Evolutionary conservation across 2,888 invertebrate genomes (phyloP).

Genomic region (Synergus laeviventris): DNA sequence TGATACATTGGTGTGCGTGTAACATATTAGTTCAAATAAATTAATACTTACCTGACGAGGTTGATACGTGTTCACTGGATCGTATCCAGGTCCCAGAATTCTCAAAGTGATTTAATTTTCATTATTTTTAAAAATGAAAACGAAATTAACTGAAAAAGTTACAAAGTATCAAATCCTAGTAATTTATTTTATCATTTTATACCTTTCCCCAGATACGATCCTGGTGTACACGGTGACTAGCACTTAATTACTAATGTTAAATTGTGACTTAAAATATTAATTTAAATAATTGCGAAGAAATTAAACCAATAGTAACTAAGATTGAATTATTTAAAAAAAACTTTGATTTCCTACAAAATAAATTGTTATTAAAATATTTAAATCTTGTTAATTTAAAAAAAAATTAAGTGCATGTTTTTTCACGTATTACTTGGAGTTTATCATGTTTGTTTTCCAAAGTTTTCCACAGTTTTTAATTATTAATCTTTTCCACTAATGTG

Average conservation of each 20-base stretch:
- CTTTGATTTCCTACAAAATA: slow-evolving; percentile 13
- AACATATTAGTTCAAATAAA: slow-evolving; percentile 56
- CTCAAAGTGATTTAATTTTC: neutral
- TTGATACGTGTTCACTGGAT: slow-evolving; percentile 30
- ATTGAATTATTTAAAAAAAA: slow-evolving; percentile 16
- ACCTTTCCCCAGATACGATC: neutral
- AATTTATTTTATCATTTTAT: neutral
- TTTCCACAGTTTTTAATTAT: neutral
- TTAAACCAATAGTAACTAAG: slow-evolving; percentile 21
- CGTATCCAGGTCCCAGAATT: neutral
- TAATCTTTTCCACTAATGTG: neutral
- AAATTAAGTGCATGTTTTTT: neutral
- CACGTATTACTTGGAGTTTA: neutral
- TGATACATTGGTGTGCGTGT: slow-evolving; percentile 54
- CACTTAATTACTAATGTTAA: slow-evolving; percentile 19
- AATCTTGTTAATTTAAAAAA: no score
- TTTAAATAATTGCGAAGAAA: slow-evolving; percentile 29
- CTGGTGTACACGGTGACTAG: slow-evolving; percentile 22
- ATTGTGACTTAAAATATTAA: slow-evolving; percentile 9
- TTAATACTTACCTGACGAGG: slow-evolving; percentile 53
- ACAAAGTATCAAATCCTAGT: neutral
- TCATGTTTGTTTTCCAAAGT: neutral
- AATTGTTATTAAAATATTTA: neutral
- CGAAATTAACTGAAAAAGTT: neutral
- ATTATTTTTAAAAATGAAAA: neutral